Evolutionary conservation across 2,113 vertebrate species (phyloP), one percentile per base, ranked within the genome.

Genomic region (Neogobius melanostomus): DNA sequence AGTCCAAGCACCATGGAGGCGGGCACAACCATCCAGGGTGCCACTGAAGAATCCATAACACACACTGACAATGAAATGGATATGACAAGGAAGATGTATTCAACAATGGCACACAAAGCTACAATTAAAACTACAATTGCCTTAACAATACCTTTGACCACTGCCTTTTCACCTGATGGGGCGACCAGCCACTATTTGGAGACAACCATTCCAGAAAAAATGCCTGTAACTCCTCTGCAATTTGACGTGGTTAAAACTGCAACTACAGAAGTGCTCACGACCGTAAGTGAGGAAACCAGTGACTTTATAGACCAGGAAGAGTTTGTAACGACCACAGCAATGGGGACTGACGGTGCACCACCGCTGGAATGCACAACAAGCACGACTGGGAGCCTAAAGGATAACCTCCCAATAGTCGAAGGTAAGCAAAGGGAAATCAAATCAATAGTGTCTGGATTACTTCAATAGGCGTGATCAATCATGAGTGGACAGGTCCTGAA

Each of bases 401-500:
- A 82, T 71, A 76, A 77, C 74, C 59, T 72, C 56, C 69, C 72
- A 43, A 80, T 73, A 78, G 51, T 67, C 81, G 68, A 49, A 91
- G 90, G 91, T 92, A 91, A 89, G 90, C 85, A 85, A 84, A 77
- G 56, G 21, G 76, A 72, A 66, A 80, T 63, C 8, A 44, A 76
- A 83, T 88, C 85, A 76, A 86, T 84, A 45, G 28, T 21, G 47
- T 53, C 61, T 69, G 54, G 73, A 71, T 51, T 68, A 71, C 84
- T 28, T 87, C 53, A 63, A 72, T 79, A 67, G 69, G 79, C 63
- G 86, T 69, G 72, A 90, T 90, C 79, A 76, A 83, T 87, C 86
- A 87, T 68, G 28, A 67, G 67, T 36, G 60, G 62, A 62, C 75
- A 65, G 78, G 70, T 87, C 48, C 71, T 67, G 57, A 71, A 71